Base-by-base conservation (phyloP, 2,113 vertebrate genomes). In the Leiothrix lutea region DNA sequence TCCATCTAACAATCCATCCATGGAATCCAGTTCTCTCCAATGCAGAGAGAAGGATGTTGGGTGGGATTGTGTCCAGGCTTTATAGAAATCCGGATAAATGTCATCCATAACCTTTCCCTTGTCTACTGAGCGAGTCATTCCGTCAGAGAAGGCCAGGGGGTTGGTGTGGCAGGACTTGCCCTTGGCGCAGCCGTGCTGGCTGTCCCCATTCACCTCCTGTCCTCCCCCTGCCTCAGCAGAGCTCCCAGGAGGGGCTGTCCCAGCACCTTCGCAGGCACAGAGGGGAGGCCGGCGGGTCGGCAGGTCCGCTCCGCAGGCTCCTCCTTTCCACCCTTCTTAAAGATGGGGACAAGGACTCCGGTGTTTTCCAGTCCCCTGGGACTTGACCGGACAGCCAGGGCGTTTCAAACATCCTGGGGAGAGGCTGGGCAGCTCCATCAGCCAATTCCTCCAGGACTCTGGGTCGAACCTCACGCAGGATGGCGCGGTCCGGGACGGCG, bases 261-360 rank as follows among this genome's bases (percentile, higher is more conserved):
- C 65, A 3, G 6, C 16, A 29, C 7, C 5, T 5, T 13, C 29
- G 42, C 40, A 1, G 50, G 14, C 57, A 22, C 50, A 7, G 13
- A 35, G 33, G 8, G 26, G 14, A 28, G 20, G 24, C 29, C n/a
- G 57, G 2, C 5, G 35, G 38, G 8, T 16, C 12, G 6, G 4
- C 0, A 14, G 47, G 0, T 53, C 17, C 29, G 22, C 21, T 25
- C 7, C 42, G 31, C 42, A 15, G 14, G 29, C 31, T 40, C 13
- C 35, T 62, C 35, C 17, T 48, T 56, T 5, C 42, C 66, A 13
- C 12, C n/a, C n/a, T n/a, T 47, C 5, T 2, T 16, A 25, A 31
- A 35, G 29, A 48, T 3, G 35, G 8, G 58, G 18, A 71, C 65
- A 48, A 50, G 29, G 31, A 22, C 21, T 50, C 42, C 14, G 7